A percentile compares a stretch with the other conserved stretches of the same genome.
Evolutionary conservation across 2,113 vertebrate genomes (phyloP).

Genomic region (Eidolon helvum): DNA sequence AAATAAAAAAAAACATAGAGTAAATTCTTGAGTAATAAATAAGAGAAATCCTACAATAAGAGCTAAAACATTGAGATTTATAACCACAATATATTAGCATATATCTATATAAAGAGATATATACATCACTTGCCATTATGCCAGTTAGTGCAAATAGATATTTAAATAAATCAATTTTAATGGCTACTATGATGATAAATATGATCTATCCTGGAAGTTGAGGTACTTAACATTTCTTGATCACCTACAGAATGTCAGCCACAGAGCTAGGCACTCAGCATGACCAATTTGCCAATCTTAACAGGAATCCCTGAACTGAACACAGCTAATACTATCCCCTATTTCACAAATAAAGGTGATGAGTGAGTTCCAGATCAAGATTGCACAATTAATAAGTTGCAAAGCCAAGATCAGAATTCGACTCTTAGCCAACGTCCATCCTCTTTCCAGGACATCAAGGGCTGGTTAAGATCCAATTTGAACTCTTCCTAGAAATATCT

Average conservation of each 20-base stretch:
- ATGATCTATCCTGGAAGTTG: background rate
- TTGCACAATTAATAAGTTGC: background rate
- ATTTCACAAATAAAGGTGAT: background rate
- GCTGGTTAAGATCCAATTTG: background rate
- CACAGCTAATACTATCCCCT: background rate
- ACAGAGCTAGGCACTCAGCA: background rate
- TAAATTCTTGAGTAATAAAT: background rate
- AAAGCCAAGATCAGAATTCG: background rate
- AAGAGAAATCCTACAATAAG: background rate
- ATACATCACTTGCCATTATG: background rate
- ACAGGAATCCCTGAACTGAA: background rate
- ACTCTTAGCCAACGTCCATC: background rate
- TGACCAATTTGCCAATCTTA: background rate
- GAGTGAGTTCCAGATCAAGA: background rate
- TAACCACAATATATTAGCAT: background rate
- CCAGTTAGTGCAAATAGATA: background rate
- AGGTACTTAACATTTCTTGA: background rate
- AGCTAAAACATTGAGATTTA: background rate
- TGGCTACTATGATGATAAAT: background rate
- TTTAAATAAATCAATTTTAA: constrained; percentile 11
- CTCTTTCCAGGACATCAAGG: background rate
- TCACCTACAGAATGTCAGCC: background rate
- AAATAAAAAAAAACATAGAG: background rate
- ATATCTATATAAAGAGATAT: background rate
- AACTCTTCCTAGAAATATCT: no score